phyloP scores from a whole-genome alignment of 1,140 invertebrate genomes.

The Mactra quadrangularis region DNA sequence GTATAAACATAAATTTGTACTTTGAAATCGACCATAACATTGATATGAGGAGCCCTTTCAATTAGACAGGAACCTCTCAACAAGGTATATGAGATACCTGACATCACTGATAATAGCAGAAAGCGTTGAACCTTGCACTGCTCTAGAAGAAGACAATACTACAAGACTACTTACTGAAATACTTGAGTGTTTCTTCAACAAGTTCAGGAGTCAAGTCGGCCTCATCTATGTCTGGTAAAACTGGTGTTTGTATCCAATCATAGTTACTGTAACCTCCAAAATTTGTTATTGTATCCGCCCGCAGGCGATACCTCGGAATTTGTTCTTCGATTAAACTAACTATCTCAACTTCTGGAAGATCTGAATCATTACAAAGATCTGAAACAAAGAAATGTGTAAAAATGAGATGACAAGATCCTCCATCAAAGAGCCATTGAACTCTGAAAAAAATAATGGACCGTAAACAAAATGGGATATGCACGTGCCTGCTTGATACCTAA shows the following conservation, averaged over 20 bases:
- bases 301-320: conserved; percentile 96
- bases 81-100: too few species aligned
- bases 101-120: neutral
- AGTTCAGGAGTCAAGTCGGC: conserved; percentile 95
- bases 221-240: conserved; percentile 87
- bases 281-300: conserved; percentile 96
- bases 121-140: neutral
- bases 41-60: too few species aligned
- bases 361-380: conserved; percentile 80
- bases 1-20: too few species aligned
- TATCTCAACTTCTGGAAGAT: conserved; percentile 93
- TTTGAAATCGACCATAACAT: too few species aligned
- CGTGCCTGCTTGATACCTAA: too few species aligned
- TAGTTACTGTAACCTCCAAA: conserved; percentile 97
- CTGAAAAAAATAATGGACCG: too few species aligned
- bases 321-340: conserved; percentile 97
- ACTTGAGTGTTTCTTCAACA: conserved; percentile 97
- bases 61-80: too few species aligned
- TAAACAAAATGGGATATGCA: too few species aligned
- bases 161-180: conserved; percentile 96
- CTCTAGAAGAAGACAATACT: neutral
- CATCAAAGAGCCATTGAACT: too few species aligned
- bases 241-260: conserved; percentile 96
- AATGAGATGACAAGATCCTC: too few species aligned
- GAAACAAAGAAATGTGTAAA: neutral